phyloP scores from a whole-genome alignment of 1,140 invertebrate genomes.

The Mizuhopecten yessoensis region DNA sequence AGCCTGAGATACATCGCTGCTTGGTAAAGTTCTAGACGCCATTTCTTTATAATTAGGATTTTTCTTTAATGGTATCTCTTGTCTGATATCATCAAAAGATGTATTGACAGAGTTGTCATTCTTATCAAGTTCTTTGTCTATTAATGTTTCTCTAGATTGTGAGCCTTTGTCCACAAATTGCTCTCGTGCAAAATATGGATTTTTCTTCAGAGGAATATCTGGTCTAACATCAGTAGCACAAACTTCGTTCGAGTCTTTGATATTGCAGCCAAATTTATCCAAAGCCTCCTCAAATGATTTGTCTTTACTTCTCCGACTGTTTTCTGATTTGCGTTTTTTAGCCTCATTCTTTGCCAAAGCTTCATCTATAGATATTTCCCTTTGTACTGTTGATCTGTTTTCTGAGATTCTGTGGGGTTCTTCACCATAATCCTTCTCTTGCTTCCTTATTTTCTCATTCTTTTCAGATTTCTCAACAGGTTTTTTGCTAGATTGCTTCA shows the following conservation, averaged over 20 bases:
- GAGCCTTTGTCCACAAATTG: background rate
- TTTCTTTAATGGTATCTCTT: slow-evolving; percentile 3
- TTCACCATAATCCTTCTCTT: background rate
- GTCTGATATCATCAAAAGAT: background rate
- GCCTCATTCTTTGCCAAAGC: background rate
- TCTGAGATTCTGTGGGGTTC: background rate
- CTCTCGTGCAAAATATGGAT: background rate
- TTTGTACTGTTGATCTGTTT: background rate
- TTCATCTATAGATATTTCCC: slow-evolving; percentile 5
- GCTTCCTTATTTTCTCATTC: background rate
- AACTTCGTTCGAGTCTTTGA: background rate
- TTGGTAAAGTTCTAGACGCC: background rate
- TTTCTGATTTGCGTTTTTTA: background rate
- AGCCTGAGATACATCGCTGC: background rate
- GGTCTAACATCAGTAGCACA: slow-evolving; percentile 12
- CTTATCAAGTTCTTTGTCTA: background rate
- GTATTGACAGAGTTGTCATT: background rate
- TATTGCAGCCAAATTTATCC: slow-evolving; percentile 5
- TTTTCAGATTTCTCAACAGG: background rate
- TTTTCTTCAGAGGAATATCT: background rate
- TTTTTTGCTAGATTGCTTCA: background rate
- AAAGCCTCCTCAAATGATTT: background rate
- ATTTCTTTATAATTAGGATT: background rate
- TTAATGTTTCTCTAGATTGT: background rate
- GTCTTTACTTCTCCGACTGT: background rate